Conservation (phyloP, 2,888 invertebrate genomes). For the Eremobia ochroleuca region DNA sequence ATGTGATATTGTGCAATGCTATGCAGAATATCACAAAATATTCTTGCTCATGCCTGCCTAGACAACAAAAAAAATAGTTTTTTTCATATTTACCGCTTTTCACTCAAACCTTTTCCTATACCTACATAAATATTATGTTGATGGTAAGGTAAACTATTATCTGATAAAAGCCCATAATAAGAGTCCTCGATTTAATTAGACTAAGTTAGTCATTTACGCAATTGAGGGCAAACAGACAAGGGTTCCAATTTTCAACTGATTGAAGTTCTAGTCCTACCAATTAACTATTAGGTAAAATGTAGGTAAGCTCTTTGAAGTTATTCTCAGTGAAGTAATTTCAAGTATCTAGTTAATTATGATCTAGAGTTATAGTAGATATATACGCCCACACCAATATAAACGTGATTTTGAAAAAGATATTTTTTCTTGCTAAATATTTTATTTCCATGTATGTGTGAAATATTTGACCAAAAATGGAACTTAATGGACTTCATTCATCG, state of each 20-base stretch:
- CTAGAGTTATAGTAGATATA: not conserved
- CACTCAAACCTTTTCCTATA: not conserved
- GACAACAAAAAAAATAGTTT: not conserved
- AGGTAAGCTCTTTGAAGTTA: conserved; percentile 7
- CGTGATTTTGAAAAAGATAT: not conserved
- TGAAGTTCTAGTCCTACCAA: not conserved
- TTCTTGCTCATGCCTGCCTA: not conserved
- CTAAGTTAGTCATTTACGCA: not conserved
- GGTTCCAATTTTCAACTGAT: not conserved
- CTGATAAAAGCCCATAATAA: not conserved
- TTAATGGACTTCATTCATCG: conserved; percentile 5
- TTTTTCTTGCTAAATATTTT: not conserved
- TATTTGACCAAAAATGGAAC: not conserved
- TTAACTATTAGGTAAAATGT: not conserved
- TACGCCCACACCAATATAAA: not conserved
- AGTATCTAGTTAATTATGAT: not conserved
- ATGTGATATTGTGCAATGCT: not conserved
- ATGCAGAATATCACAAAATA: conserved; percentile 43
- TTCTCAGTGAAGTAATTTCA: conserved; percentile 1
- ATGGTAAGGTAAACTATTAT: not conserved
- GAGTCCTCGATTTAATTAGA: not conserved
- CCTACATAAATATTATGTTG: not conserved
- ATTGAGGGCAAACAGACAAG: not conserved
- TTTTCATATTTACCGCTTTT: no score
- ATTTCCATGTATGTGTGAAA: not conserved